phyloP scores from a whole-genome alignment of 1,140 invertebrate genomes.

The Drepana arcuata region DNA sequence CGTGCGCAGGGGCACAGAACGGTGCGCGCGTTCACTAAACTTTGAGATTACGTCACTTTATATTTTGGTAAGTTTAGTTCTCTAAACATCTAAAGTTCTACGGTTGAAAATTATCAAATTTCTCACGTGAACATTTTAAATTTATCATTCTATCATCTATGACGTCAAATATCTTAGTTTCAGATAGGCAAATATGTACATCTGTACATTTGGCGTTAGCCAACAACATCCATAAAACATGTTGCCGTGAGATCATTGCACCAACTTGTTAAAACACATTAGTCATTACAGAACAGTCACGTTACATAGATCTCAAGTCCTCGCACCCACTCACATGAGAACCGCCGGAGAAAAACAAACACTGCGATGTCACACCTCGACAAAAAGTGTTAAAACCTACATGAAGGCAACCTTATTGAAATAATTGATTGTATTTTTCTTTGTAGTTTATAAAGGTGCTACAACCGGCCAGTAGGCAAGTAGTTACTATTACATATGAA shows the following conservation, averaged over 20 bases:
- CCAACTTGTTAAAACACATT: constrained; percentile 28
- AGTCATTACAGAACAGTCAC: constrained; percentile 24
- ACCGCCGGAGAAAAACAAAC: constrained; percentile 21
- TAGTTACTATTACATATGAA: too few species aligned
- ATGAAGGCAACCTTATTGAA: too few species aligned
- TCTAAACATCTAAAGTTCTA: constrained; percentile 40
- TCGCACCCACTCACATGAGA: constrained; percentile 19
- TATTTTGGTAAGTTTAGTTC: constrained; percentile 45
- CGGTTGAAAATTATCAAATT: constrained; percentile 32
- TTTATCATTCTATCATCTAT: too few species aligned
- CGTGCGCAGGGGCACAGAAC: constrained; percentile 23
- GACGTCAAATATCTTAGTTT: too few species aligned
- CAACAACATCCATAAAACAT: constrained; percentile 6
- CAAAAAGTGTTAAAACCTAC: too few species aligned
- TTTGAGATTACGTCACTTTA: constrained; percentile 53
- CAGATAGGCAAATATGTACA: too few species aligned
- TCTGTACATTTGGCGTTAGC: too few species aligned
- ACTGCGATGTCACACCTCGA: constrained; percentile 24
- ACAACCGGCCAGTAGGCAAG: too few species aligned
- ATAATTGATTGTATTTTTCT: too few species aligned
- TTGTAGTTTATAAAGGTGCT: too few species aligned
- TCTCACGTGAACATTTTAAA: too few species aligned
- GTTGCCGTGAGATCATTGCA: constrained; percentile 30
- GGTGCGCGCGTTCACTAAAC: constrained; percentile 56
- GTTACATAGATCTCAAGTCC: constrained; percentile 22